Conservation (phyloP, 2,888 invertebrate genomes). For the Pammene fasciana region DNA sequence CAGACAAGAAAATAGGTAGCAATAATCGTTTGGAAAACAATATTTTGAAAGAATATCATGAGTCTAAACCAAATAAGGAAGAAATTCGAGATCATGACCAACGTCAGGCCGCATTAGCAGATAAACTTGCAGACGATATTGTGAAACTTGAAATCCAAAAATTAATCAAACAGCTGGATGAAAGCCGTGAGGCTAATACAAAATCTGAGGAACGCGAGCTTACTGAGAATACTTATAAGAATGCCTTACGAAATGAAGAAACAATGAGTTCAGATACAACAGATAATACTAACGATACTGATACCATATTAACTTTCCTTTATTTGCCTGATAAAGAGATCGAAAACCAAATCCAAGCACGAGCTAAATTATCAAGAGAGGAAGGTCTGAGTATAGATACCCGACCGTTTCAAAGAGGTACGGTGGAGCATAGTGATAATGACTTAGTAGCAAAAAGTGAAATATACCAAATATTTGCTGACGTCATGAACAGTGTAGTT, state of each 20-base stretch:
- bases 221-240: background rate
- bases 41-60: background rate
- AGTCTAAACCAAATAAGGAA: background rate
- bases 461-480: conserved; percentile 48
- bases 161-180: conserved; percentile 55
- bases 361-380: background rate
- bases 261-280: conserved; percentile 50
- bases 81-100: background rate
- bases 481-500: conserved; percentile 44
- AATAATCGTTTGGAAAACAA: background rate
- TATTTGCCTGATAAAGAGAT: conserved; percentile 2
- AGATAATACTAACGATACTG: conserved; percentile 18
- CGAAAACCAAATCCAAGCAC: background rate
- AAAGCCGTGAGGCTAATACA: conserved; percentile 48
- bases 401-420: background rate
- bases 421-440: background rate
- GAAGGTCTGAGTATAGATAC: conserved; percentile 26
- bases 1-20: background rate
- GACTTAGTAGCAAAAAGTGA: conserved; percentile 45
- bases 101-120: background rate
- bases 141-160: conserved; percentile 43
- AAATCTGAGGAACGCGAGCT: background rate
- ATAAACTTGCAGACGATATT: conserved; percentile 11
- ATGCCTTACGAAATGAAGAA: background rate
- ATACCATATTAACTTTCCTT: conserved; percentile 26